Evolutionary conservation across 2,888 invertebrate genomes (phyloP), one percentile per base, ranked within the genome.

Genomic region (Octodonta nipae): DNA sequence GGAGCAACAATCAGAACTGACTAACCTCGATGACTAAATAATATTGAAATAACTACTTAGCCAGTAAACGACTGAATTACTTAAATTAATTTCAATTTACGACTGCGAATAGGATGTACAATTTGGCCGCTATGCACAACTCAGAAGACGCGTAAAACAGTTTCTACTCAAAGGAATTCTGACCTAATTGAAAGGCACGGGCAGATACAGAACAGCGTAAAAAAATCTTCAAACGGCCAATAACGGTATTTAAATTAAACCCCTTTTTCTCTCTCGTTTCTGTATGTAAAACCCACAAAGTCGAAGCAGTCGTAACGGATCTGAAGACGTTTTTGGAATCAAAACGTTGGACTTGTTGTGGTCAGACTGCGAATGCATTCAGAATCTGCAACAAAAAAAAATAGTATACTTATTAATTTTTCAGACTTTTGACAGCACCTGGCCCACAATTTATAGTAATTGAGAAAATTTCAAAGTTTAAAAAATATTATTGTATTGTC

Each of bases 71-170:
- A 44, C 42, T 47, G 44, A 50, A 51, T 52, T 52, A 45, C 46
- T 51, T 54, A 50, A 56, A 56, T 56, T 56, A 49, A 46, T 46
- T 45, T 50, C 47, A 55, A 56, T 56, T 56, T 52, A 53, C 49
- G 46, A 33, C 26, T 27, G 13, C 26, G 30, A 24, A 35, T 24
- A 24, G n/a, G n/a, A n/a, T n/a, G n/a, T n/a, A n/a, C n/a, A n/a
- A n/a, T n/a, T n/a, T n/a, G n/a, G n/a, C n/a, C n/a, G n/a, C n/a
- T n/a, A n/a, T n/a, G n/a, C n/a, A n/a, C n/a, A n/a, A n/a, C n/a
- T n/a, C n/a, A n/a, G n/a, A n/a, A n/a, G n/a, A n/a, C n/a, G n/a
- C n/a, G n/a, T n/a, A n/a, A n/a, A n/a, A n/a, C n/a, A n/a, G n/a
- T n/a, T n/a, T n/a, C n/a, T n/a, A n/a, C n/a, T n/a, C n/a, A n/a